phyloP scores from a whole-genome alignment of 2,113 vertebrate genomes.

The Okapia johnstoni region DNA sequence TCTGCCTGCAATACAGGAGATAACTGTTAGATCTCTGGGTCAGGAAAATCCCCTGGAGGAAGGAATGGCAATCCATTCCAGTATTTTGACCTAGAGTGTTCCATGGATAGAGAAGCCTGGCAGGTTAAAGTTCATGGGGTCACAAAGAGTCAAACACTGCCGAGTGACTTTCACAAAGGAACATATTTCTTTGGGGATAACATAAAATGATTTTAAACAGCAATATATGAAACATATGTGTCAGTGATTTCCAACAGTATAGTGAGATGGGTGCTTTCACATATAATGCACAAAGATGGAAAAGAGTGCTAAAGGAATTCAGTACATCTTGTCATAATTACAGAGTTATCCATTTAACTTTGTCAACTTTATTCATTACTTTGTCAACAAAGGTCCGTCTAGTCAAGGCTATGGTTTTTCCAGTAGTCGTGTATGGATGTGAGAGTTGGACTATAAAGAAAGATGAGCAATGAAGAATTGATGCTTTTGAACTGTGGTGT shows the following conservation, averaged over 20 bases:
- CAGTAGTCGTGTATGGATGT: no score
- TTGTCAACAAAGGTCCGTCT: no score
- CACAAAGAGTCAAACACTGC: accelerated
- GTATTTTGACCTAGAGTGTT: neutral
- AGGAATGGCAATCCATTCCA: neutral
- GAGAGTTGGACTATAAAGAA: no score
- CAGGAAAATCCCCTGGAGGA: neutral
- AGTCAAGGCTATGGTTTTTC: no score
- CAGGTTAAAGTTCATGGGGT: neutral
- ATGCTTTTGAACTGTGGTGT: no score
- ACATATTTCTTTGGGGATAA: neutral
- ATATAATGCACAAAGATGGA: neutral
- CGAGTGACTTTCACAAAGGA: neutral
- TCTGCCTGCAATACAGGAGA: neutral
- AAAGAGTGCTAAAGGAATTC: neutral
- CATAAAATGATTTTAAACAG: neutral
- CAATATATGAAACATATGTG: neutral
- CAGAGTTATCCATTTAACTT: neutral
- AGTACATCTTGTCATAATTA: neutral
- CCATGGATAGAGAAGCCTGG: neutral
- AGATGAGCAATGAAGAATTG: no score
- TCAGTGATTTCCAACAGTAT: neutral
- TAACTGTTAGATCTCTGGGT: neutral
- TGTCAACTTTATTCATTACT: no score
- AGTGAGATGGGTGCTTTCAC: neutral